Conservation (phyloP, 92 coral and sea anemone genomes). For the Diadumene lineata region DNA sequence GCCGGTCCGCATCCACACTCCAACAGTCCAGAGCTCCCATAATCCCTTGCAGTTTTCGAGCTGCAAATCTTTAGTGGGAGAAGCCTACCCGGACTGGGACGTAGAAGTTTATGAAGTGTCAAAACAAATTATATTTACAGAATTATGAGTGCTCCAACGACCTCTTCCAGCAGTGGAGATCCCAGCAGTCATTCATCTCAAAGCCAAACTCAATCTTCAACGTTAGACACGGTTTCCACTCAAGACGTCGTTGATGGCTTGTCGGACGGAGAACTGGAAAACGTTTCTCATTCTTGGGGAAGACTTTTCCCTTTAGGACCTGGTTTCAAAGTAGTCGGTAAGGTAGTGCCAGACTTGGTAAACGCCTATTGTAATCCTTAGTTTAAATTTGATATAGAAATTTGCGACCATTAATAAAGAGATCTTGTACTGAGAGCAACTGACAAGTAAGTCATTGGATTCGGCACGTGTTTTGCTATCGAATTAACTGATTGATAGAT, state of each 20-base stretch:
- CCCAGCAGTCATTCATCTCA: constrained; percentile 50
- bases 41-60: constrained; percentile 9
- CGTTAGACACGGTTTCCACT: constrained; percentile 71
- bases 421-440: too few species aligned
- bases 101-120: too few species aligned
- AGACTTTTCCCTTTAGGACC: constrained; percentile 64
- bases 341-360: constrained; percentile 1
- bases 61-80: background rate
- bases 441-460: too few species aligned
- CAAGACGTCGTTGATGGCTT: constrained; percentile 79
- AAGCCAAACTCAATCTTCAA: constrained; percentile 75
- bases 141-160: constrained; percentile 20
- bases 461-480: too few species aligned
- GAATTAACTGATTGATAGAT: too few species aligned
- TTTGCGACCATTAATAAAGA: too few species aligned
- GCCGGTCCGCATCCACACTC: background rate
- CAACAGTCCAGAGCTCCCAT: background rate
- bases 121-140: background rate
- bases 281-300: constrained; percentile 51
- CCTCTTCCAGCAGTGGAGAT: constrained; percentile 22
- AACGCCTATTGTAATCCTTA: too few species aligned
- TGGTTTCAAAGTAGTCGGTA: constrained; percentile 71
- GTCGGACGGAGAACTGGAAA: constrained; percentile 50
- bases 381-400: too few species aligned
- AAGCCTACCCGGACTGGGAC: too few species aligned